Conservation (phyloP, 92 coral and sea anemone species). For the Palythoa grandis region DNA sequence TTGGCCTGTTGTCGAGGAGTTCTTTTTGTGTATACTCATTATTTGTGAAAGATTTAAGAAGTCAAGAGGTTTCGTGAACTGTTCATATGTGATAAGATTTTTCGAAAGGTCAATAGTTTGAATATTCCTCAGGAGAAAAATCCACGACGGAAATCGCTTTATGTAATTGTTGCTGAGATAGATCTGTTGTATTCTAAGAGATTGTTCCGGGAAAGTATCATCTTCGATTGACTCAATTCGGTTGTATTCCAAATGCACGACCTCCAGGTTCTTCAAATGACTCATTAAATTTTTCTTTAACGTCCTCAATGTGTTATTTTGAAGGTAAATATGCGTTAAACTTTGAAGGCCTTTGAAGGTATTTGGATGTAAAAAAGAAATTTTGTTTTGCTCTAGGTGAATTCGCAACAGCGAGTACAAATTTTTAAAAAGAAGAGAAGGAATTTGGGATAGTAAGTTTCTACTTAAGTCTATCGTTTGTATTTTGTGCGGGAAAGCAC, state of each 20-base stretch:
- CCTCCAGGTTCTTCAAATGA: conserved; percentile 36
- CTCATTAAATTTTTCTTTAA: conserved; percentile 44
- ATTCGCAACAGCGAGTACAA: conserved; percentile 40
- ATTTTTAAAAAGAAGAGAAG: not conserved
- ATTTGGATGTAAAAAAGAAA: conserved; percentile 47
- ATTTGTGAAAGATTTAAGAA: conserved; percentile 30
- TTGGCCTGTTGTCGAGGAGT: conserved; percentile 23
- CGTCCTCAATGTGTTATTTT: conserved; percentile 44
- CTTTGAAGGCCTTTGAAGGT: conserved; percentile 46
- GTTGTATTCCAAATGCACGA: conserved; percentile 63
- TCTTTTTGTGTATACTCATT: conserved; percentile 45
- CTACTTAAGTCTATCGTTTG: conserved; percentile 1
- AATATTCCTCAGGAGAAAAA: no score
- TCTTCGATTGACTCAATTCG: conserved; percentile 33
- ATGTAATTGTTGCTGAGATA: no score
- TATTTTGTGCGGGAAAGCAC: not conserved
- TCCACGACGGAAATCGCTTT: no score
- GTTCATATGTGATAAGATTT: no score
- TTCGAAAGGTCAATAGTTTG: no score
- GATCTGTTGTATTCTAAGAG: not conserved
- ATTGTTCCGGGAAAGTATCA: conserved; percentile 54
- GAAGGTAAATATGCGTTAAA: conserved; percentile 56
- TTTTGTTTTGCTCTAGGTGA: conserved; percentile 57
- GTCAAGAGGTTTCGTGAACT: conserved; percentile 41
- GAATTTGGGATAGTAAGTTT: not conserved